phyloP scores from a whole-genome alignment of 1,140 invertebrate genomes.

The Sinonovacula constricta region DNA sequence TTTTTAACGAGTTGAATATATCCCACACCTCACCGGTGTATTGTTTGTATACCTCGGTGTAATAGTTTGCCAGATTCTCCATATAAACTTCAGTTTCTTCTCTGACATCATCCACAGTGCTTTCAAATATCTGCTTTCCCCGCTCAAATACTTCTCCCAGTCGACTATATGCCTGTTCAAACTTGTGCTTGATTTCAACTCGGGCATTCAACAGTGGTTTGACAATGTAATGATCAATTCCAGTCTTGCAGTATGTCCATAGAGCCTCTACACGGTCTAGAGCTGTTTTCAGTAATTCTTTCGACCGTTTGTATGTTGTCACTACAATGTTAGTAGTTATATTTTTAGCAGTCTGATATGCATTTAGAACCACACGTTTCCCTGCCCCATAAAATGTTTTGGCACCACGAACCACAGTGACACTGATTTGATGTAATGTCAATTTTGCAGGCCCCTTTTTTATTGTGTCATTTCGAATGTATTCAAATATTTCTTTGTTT shows the following conservation, averaged over 20 bases:
- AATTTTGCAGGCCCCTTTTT: slow-evolving; percentile 18
- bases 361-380: slow-evolving; percentile 27
- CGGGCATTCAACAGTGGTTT: slow-evolving; percentile 41
- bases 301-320: slow-evolving; percentile 16
- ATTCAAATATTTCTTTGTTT: slow-evolving; percentile 40
- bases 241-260: slow-evolving; percentile 43
- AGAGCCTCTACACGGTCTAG: slow-evolving; percentile 39
- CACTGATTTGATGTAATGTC: slow-evolving; percentile 28
- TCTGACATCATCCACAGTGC: slow-evolving; percentile 16
- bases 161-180: slow-evolving; percentile 25
- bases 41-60: slow-evolving; percentile 42
- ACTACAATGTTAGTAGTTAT: slow-evolving; percentile 32
- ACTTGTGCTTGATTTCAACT: slow-evolving; percentile 24
- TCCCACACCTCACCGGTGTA: slow-evolving; percentile 38
- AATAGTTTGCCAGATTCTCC: slow-evolving; percentile 33
- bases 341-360: slow-evolving; percentile 38
- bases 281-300: slow-evolving; percentile 17
- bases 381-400: slow-evolving; percentile 9
- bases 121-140: slow-evolving; percentile 23
- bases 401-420: slow-evolving; percentile 23
- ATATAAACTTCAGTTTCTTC: slow-evolving; percentile 19
- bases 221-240: slow-evolving; percentile 43
- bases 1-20: slow-evolving; percentile 46
- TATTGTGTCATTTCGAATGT: slow-evolving; percentile 20
- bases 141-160: slow-evolving; percentile 22